These are phyloP conservation scores for Drosophila santomea DNA, from an alignment of 1,140 invertebrate genomes.

Conservation along the genomic window DNA sequence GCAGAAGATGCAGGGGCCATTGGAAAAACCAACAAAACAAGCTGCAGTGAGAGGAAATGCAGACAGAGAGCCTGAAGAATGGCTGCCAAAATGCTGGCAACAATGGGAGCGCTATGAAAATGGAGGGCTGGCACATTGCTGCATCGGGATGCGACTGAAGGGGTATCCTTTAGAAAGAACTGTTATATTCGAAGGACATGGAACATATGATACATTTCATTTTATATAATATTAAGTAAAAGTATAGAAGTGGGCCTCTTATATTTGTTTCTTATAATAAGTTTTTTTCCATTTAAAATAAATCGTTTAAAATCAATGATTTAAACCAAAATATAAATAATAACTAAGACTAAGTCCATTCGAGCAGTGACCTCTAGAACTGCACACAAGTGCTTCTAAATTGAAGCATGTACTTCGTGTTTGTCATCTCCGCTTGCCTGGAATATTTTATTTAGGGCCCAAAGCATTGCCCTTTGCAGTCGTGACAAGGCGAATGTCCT, in stretches of 20 bases:
- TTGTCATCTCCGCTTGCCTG: conserved; percentile 22
- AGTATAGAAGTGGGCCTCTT: too few relatives aligned
- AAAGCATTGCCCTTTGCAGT: conserved; percentile 11
- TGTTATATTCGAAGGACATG: too few relatives aligned
- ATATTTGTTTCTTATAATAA: too few relatives aligned
- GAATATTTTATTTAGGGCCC: conserved; percentile 9
- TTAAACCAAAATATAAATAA: too few relatives aligned
- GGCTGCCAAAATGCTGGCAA: conserved; percentile 50
- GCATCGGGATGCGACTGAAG: neutral
- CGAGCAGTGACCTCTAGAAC: too few relatives aligned
- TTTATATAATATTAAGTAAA: too few relatives aligned
- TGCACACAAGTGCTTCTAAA: conserved; percentile 21
- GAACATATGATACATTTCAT: neutral
- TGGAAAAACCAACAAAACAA: conserved; percentile 28
- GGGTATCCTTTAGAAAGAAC: neutral
- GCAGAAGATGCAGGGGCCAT: conserved; percentile 16
- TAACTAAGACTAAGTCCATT: too few relatives aligned
- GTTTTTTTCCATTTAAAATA: too few relatives aligned
- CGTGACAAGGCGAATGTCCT: conserved; percentile 28
- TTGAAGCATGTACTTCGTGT: conserved; percentile 9
- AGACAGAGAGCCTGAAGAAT: conserved; percentile 32
- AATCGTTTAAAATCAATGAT: too few relatives aligned
- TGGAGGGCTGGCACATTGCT: neutral
- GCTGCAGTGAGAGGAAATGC: conserved; percentile 64
- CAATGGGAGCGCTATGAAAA: conserved; percentile 10